Evolutionary conservation across 2,797 vertebrate species (phyloP).

Genomic region (Scleropages formosus): DNA sequence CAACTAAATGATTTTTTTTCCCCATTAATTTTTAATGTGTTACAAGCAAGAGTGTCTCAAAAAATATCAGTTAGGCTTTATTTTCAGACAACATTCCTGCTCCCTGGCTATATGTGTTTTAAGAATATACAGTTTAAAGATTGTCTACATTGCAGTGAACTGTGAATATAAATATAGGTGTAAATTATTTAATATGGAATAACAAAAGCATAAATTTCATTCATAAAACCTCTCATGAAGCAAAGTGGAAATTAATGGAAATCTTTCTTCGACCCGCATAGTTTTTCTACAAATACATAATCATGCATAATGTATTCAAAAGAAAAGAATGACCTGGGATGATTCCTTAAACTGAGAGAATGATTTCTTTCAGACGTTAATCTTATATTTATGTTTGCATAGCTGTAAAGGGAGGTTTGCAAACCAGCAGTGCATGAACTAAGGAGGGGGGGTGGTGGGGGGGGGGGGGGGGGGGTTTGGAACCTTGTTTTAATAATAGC

Average conservation of each 20-base stretch:
- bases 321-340: slow-evolving; percentile 32
- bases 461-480: slow-evolving; percentile 32
- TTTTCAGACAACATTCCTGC: slow-evolving; percentile 36
- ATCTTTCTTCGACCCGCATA: slow-evolving; percentile 29
- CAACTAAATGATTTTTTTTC: slow-evolving; percentile 50
- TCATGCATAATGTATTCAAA: slow-evolving; percentile 36
- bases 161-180: too few species aligned
- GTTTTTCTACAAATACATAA: slow-evolving; percentile 30
- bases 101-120: slow-evolving; percentile 28
- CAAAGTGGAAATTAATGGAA: slow-evolving; percentile 14
- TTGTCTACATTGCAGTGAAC: too few species aligned
- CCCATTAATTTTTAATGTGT: slow-evolving; percentile 50
- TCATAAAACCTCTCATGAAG: slow-evolving; percentile 24
- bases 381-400: slow-evolving; percentile 35
- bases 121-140: background rate
- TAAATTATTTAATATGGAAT: background rate
- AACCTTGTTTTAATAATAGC: slow-evolving; percentile 40
- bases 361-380: slow-evolving; percentile 36
- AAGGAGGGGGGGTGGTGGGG: slow-evolving; percentile 27
- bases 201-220: slow-evolving; percentile 13
- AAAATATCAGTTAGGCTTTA: slow-evolving; percentile 22
- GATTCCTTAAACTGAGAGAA: slow-evolving; percentile 26
- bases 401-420: slow-evolving; percentile 21
- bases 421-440: slow-evolving; percentile 31
- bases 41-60: slow-evolving; percentile 26